A percentile compares a stretch with the other conserved stretches of the same genome.
Evolutionary conservation across 2,113 vertebrate genomes (phyloP).

Genomic region (Dipodomys stephensi): DNA sequence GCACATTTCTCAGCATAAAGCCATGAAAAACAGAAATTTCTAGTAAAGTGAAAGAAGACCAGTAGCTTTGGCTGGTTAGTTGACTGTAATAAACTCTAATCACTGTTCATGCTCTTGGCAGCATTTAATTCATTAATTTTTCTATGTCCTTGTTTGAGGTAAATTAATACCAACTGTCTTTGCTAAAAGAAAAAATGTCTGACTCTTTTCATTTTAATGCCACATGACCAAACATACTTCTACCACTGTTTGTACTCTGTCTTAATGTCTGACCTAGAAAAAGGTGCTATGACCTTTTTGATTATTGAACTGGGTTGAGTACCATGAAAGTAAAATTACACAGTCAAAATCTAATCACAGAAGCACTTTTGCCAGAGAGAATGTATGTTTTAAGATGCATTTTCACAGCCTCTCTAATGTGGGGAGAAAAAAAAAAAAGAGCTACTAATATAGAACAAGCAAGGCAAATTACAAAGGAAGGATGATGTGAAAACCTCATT

Average conservation of each 20-base stretch:
- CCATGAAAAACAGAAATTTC: not conserved
- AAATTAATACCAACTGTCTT: not conserved
- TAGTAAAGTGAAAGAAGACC: not conserved
- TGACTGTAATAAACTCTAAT: not conserved
- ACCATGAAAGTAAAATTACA: slow-evolving; percentile 48
- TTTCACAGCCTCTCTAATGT: slow-evolving; percentile 38
- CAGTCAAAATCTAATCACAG: slow-evolving; percentile 8
- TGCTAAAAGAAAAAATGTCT: not conserved
- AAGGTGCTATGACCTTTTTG: slow-evolving; percentile 9
- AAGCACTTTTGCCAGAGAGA: not conserved
- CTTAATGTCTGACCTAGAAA: not conserved
- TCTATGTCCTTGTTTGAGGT: not conserved
- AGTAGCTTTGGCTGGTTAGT: not conserved
- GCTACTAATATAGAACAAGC: slow-evolving; percentile 4
- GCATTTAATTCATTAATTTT: not conserved
- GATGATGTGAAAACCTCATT: slow-evolving; percentile 38
- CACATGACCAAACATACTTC: not conserved
- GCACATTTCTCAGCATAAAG: not conserved
- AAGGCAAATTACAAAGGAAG: slow-evolving; percentile 40
- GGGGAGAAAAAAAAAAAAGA: not conserved
- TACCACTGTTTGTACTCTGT: not conserved
- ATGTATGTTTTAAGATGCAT: slow-evolving; percentile 27
- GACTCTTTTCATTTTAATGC: not conserved
- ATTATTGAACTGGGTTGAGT: slow-evolving; percentile 15
- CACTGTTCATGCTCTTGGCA: not conserved